Evolutionary conservation across 2,113 vertebrate species (phyloP).

Genomic region (Syrrhaptes paradoxus): DNA sequence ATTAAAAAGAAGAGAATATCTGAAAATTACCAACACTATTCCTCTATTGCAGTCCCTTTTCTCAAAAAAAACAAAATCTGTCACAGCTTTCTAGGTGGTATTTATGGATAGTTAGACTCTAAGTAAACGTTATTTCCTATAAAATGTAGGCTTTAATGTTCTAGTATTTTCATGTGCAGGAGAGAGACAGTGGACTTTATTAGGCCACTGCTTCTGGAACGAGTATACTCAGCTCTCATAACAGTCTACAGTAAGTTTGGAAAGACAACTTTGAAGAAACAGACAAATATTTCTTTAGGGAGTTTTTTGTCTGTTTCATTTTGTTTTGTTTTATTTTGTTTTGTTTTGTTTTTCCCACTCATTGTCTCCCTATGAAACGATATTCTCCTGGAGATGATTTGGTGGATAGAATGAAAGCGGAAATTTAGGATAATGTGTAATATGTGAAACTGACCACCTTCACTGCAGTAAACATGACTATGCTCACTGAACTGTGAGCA

Average conservation of each 20-base stretch:
- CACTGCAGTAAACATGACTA: background rate
- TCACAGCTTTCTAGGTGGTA: background rate
- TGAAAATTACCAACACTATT: background rate
- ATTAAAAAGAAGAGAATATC: background rate
- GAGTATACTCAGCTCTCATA: background rate
- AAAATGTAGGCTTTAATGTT: background rate
- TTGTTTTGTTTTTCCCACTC: background rate
- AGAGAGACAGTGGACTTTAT: background rate
- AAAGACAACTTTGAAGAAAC: background rate
- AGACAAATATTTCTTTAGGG: background rate
- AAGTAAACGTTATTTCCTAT: background rate
- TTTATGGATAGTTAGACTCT: background rate
- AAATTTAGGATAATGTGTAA: background rate
- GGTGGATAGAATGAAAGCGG: background rate
- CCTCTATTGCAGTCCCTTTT: background rate
- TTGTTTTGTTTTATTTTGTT: background rate
- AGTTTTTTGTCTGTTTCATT: background rate
- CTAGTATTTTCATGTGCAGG: background rate
- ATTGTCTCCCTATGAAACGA: background rate
- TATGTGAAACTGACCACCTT: background rate
- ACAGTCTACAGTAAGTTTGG: background rate
- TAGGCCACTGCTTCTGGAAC: background rate
- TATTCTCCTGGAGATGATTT: background rate
- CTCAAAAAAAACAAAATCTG: background rate
- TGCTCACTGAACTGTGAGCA: background rate